phyloP scores from a whole-genome alignment of 2,888 invertebrate genomes.

The Apamea epomidion region DNA sequence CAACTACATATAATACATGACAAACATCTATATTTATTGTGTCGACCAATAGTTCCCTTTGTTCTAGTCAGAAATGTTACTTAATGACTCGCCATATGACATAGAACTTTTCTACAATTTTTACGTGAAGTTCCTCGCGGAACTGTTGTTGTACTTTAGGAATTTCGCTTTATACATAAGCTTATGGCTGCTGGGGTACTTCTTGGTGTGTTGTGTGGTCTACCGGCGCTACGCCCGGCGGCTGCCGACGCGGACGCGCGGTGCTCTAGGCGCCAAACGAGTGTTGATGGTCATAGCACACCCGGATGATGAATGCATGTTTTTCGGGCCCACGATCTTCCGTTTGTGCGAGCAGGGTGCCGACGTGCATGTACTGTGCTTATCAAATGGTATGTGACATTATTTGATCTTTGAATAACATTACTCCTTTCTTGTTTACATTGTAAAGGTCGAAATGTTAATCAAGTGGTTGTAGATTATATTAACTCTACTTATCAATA shows the following conservation, averaged over 20 bases:
- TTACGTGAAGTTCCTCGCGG: constrained; percentile 82
- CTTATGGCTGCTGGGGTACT: constrained; percentile 89
- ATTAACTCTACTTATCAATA: neutral
- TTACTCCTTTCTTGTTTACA: constrained; percentile 9
- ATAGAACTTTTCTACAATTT: constrained; percentile 80
- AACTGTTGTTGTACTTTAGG: constrained; percentile 81
- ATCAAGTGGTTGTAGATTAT: constrained; percentile 15
- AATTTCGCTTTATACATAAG: constrained; percentile 87
- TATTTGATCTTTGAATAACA: constrained; percentile 21
- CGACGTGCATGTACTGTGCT: constrained; percentile 95
- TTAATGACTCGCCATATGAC: constrained; percentile 74
- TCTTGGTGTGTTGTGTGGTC: constrained; percentile 87
- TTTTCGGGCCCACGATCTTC: constrained; percentile 97
- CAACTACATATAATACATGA: constrained; percentile 48
- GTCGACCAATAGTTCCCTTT: constrained; percentile 53
- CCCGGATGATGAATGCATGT: constrained; percentile 99
- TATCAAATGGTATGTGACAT: constrained; percentile 93
- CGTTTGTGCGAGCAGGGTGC: constrained; percentile 92
- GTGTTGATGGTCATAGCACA: constrained; percentile 97
- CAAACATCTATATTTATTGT: constrained; percentile 34
- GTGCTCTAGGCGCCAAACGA: constrained; percentile 89
- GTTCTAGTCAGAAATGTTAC: constrained; percentile 85
- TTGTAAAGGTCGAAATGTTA: constrained; percentile 35
- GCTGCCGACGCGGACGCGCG: constrained; percentile 86
- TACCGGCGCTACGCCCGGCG: constrained; percentile 89